These are phyloP conservation scores for Agrilus planipennis DNA, from an alignment of 1,140 invertebrate genomes.

Conservation along the genomic window DNA sequence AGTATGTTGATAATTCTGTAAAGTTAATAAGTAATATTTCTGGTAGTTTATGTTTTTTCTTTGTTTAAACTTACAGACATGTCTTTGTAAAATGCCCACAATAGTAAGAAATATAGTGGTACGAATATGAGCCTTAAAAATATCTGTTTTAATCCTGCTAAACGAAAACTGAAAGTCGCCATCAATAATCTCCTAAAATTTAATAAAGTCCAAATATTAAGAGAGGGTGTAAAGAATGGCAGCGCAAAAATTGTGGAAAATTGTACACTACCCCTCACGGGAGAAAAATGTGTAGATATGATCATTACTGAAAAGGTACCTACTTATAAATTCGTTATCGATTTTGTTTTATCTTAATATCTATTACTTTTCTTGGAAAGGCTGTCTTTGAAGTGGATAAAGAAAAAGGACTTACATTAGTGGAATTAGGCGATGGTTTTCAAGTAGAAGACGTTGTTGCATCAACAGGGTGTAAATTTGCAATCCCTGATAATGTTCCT, in stretches of 20 bases:
- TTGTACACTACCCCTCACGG: slow-evolving; percentile 91
- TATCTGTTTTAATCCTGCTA: slow-evolving; percentile 58
- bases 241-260: slow-evolving; percentile 82
- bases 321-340: slow-evolving; percentile 3
- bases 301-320: slow-evolving; percentile 93
- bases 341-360: slow-evolving; percentile 3
- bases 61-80: slow-evolving; percentile 41
- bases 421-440: slow-evolving; percentile 78
- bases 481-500: slow-evolving; percentile 61
- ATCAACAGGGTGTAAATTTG: slow-evolving; percentile 76
- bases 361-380: slow-evolving; percentile 36
- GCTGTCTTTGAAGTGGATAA: slow-evolving; percentile 83
- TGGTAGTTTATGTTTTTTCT: no score
- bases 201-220: no score
- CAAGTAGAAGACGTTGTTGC: slow-evolving; percentile 72
- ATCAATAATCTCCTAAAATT: slow-evolving; percentile 56
- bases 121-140: slow-evolving; percentile 59
- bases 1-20: slow-evolving; percentile 54
- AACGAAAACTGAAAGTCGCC: slow-evolving; percentile 64
- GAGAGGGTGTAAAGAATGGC: slow-evolving; percentile 72
- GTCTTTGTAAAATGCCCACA: slow-evolving; percentile 73
- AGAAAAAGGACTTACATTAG: slow-evolving; percentile 67
- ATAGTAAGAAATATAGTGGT: slow-evolving; percentile 62
- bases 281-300: slow-evolving; percentile 83
- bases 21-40: slow-evolving; percentile 6